Evolutionary conservation across 2,888 invertebrate species (phyloP), one percentile per base, ranked within the genome.

Genomic region (Polyploca ridens): DNA sequence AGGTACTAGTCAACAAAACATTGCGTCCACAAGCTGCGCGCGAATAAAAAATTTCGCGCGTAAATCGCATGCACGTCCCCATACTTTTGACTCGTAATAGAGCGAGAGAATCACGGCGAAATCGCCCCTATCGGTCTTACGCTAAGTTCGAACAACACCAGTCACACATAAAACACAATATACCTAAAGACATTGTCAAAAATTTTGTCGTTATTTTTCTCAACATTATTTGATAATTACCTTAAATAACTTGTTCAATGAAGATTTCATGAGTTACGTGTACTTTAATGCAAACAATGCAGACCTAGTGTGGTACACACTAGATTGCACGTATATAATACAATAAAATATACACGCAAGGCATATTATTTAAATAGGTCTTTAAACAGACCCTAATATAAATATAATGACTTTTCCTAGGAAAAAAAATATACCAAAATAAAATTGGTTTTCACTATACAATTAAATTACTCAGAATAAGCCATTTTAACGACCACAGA

Each of bases 361-460:
- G 5, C 49, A 49, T 41, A 41, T 41, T 41, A 13, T 10, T 38
- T 38, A 33, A 76, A 74, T 69, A 69, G 85, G 88, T 89, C 90
- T 88, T 89, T 87, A 90, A 91, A 90, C 90, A 89, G 90, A 90
- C 90, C 84, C 77, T 72, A 77, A 77, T 82, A 82, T 81, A 87
- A 83, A 86, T 75, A 74, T 73, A 72, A 75, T 76, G 81, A 87
- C 84, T 87, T 89, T 87, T 87, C 87, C 84, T 86, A 86, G 83
- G 85, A 87, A 88, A 89, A 90, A 87, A 77, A 82, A 77, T 75
- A 75, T 77, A 86, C 85, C 85, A 81, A 82, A 81, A 77, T 69
- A 81, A 86, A 82, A 83, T 86, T 88, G 85, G 86, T 84, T 81
- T 83, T 76, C 69, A 76, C 79, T 82, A 81, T 78, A 81, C 78